A percentile compares a stretch with the other conserved stretches of the same genome.
phyloP scores from a whole-genome alignment of 2,113 vertebrate species.

The Colistium nudipinnis region DNA sequence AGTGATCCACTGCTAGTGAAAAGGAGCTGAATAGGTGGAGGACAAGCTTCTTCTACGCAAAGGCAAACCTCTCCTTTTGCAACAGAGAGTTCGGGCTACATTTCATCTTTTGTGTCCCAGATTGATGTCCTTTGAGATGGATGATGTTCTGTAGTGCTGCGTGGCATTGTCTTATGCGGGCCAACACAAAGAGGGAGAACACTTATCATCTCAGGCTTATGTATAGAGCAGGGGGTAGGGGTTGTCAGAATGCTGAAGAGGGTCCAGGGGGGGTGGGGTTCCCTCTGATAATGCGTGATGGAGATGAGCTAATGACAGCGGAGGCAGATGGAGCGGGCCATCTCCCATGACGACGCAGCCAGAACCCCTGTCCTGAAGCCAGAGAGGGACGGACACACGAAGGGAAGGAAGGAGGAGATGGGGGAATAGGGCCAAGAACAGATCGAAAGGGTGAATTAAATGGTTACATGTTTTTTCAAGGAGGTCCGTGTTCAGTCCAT shows the following conservation, averaged over 20 bases:
- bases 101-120: slow-evolving; percentile 84
- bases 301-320: slow-evolving; percentile 72
- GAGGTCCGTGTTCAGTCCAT: not conserved
- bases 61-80: slow-evolving; percentile 61
- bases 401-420: not conserved
- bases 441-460: not conserved
- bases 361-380: slow-evolving; percentile 58
- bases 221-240: slow-evolving; percentile 74
- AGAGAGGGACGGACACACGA: slow-evolving; percentile 32
- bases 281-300: slow-evolving; percentile 76
- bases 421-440: slow-evolving; percentile 8
- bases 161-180: slow-evolving; percentile 79
- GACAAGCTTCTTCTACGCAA: slow-evolving; percentile 49
- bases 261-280: slow-evolving; percentile 47
- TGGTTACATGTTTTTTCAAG: not conserved
- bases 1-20: slow-evolving; percentile 31
- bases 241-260: slow-evolving; percentile 70
- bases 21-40: slow-evolving; percentile 44
- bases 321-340: slow-evolving; percentile 78
- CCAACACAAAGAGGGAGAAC: slow-evolving; percentile 72
- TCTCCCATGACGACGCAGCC: slow-evolving; percentile 67
- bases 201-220: slow-evolving; percentile 82
- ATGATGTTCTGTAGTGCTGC: slow-evolving; percentile 81
- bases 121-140: slow-evolving; percentile 83
- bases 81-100: slow-evolving; percentile 64